phyloP scores from a whole-genome alignment of 2,113 vertebrate species.

The Oryzias celebensis region DNA sequence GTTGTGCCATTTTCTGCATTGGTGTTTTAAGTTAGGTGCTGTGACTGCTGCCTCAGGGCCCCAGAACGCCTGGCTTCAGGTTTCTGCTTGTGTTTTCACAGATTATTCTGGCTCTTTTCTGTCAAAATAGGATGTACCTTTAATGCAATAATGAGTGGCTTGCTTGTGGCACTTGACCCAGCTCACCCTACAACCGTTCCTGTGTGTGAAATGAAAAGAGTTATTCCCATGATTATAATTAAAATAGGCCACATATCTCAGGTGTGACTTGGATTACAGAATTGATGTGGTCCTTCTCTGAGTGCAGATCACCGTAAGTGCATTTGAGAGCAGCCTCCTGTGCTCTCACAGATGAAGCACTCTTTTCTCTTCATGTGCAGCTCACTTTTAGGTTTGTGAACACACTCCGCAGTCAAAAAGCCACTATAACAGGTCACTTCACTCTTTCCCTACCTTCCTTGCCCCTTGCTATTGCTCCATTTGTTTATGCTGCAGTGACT shows the following conservation, averaged over 20 bases:
- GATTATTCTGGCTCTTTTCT: slow-evolving; percentile 3
- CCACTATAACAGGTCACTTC: slow-evolving; percentile 36
- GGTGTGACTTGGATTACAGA: slow-evolving; percentile 20
- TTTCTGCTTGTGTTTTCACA: slow-evolving; percentile 13
- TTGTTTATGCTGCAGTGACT: slow-evolving; percentile 70
- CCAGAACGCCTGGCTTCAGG: background rate
- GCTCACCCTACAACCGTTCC: slow-evolving; percentile 32
- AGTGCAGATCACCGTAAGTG: slow-evolving; percentile 1
- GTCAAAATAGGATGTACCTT: background rate
- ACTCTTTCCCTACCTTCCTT: slow-evolving; percentile 12
- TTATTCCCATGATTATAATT: slow-evolving; percentile 34
- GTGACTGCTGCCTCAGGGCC: background rate
- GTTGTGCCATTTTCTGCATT: background rate
- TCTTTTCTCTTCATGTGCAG: slow-evolving; percentile 10
- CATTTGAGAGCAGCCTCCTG: slow-evolving; percentile 3
- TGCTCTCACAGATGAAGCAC: background rate
- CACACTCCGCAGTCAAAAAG: slow-evolving; percentile 33
- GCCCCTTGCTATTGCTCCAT: slow-evolving; percentile 51
- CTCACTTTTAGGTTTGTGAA: slow-evolving; percentile 5
- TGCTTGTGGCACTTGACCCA: slow-evolving; percentile 41
- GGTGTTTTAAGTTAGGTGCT: background rate
- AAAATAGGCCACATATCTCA: slow-evolving; percentile 23
- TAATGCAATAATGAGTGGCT: slow-evolving; percentile 7
- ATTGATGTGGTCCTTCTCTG: slow-evolving; percentile 27
- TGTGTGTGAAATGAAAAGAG: slow-evolving; percentile 18